A percentile compares a stretch with the other conserved stretches of the same genome.
phyloP scores from a whole-genome alignment of 2,113 vertebrate genomes.

The Pelobates fuscus region DNA sequence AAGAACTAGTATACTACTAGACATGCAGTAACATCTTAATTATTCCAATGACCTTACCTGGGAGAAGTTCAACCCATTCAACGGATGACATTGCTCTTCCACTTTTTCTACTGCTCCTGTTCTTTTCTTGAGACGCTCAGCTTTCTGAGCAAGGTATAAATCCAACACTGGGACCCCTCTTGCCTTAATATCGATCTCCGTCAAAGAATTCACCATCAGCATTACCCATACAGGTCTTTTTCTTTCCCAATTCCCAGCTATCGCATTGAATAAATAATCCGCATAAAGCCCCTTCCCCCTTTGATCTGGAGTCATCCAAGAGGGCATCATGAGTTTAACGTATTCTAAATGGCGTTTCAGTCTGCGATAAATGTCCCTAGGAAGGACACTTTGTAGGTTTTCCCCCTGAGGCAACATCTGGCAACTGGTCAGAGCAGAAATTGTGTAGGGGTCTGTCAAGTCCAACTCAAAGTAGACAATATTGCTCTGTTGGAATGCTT shows the following conservation, averaged over 20 bases:
- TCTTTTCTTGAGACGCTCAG: constrained; percentile 80
- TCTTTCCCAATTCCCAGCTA: constrained; percentile 85
- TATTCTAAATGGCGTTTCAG: constrained; percentile 85
- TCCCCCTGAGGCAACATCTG: constrained; percentile 82
- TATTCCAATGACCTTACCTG: constrained; percentile 72
- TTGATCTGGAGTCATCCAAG: constrained; percentile 88
- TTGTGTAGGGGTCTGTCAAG: constrained; percentile 81
- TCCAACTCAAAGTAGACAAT: constrained; percentile 86
- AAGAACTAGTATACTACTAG: no score
- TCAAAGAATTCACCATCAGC: constrained; percentile 89
- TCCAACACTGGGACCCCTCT: constrained; percentile 82
- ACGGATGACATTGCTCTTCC: constrained; percentile 86
- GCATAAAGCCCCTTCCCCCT: constrained; percentile 83
- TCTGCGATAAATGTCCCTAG: constrained; percentile 75
- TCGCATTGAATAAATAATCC: constrained; percentile 88
- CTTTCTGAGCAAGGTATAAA: constrained; percentile 87
- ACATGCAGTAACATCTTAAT: no score
- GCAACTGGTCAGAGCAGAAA: constrained; percentile 81
- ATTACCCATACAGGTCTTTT: constrained; percentile 89
- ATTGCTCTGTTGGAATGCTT: constrained; percentile 84
- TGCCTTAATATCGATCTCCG: constrained; percentile 81
- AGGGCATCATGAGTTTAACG: constrained; percentile 86
- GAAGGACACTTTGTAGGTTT: constrained; percentile 83
- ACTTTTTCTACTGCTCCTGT: constrained; percentile 86
- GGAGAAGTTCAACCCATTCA: constrained; percentile 88